Evolutionary conservation across 64 coral and sea anemone species (phyloP), one percentile per base, ranked within the genome.

Genomic region (Dendronephthya gigantea): DNA sequence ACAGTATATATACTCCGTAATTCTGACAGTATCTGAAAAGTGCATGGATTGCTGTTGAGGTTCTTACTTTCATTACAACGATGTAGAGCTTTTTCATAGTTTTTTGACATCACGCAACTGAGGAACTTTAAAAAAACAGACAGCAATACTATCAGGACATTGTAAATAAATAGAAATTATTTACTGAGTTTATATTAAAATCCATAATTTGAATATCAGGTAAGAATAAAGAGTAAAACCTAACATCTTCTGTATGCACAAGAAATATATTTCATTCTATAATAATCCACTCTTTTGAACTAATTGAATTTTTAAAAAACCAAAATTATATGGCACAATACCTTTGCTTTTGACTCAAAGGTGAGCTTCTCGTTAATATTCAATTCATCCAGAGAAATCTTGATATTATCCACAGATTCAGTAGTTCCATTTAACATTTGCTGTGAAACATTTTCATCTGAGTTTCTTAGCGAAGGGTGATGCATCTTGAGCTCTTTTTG

Each of bases 61-160:
- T 79, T 28, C 72, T 79, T 35, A 79, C 72, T 79, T 29, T 79
- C 27, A 16, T 79, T 35, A 79, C 72, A 79, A 79, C 34, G 72
- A 79, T 15, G 72, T 79, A 79, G 29, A 13, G 72, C 72, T 79
- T 79, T 79, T 33, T 39, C 72, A 34, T 79, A 79, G 36, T 35
- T 39, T 19, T 79, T 39, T 19, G 16, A 14, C 72, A 79, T 79
- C 30, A 79, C 36, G 29, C 72, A 79, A 79, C 72, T 79, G 0
- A 79, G 72, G 36, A 79, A 79, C 72, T 79, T 79, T 0, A 34
- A 76, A 30, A 9, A 36, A 62, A 62, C 4, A n/a, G 25, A n/a
- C 25, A n/a, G 19, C 55, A 62, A 27, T 62, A n/a, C 50, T 16
- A 7, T n/a, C 25, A n/a, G 13, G 25, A 62, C 0, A 19, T 1